Conservation (phyloP, 1,140 invertebrate species). For the Ooceraea biroi region DNA sequence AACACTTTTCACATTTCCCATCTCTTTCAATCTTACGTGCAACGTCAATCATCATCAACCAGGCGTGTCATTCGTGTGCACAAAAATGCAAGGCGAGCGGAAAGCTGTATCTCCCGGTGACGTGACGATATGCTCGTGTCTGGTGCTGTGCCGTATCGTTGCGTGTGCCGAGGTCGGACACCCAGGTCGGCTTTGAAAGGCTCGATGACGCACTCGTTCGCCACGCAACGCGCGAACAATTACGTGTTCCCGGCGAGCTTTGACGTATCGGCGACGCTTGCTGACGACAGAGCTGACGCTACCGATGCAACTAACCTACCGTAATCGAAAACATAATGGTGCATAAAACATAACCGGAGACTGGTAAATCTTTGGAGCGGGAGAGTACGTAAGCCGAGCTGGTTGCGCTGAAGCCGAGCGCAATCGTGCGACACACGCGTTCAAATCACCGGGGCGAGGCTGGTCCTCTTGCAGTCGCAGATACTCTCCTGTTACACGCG, state of each 20-base stretch:
- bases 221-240: constrained; percentile 7
- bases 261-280: constrained; percentile 49
- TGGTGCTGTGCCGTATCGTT: background rate
- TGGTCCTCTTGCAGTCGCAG: background rate
- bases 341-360: constrained; percentile 86
- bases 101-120: background rate
- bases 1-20: no score
- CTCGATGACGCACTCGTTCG: constrained; percentile 4
- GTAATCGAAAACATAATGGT: constrained; percentile 84
- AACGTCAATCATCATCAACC: no score
- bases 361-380: constrained; percentile 84
- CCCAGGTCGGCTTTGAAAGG: background rate
- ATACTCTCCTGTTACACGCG: constrained; percentile 78
- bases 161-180: background rate
- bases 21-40: no score
- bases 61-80: background rate
- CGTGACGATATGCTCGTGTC: background rate
- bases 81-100: no score
- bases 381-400: constrained; percentile 75
- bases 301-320: constrained; percentile 85
- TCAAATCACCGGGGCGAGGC: background rate
- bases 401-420: constrained; percentile 50
- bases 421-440: background rate
- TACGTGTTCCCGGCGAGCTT: background rate
- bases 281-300: constrained; percentile 64